Percentiles rank a stretch among this genome's conserved stretches.
phyloP scores from a whole-genome alignment of 2,113 vertebrate genomes.

The Cygnus buccinator region DNA sequence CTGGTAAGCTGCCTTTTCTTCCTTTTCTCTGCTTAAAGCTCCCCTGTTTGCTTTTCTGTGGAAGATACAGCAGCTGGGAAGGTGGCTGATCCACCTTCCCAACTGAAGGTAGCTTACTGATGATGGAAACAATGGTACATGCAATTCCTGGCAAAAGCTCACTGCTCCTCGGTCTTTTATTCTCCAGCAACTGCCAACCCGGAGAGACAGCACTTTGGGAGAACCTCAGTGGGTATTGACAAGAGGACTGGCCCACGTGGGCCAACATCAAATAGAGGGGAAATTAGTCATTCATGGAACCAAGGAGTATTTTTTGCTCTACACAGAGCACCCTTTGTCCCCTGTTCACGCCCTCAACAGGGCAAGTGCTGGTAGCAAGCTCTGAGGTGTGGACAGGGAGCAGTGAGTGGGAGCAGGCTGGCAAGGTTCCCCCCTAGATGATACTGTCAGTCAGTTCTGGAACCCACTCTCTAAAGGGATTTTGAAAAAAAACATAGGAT shows the following conservation, averaged over 20 bases:
- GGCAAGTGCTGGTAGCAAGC: neutral
- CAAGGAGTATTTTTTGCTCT: neutral
- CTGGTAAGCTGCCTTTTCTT: neutral
- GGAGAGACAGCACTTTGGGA: neutral
- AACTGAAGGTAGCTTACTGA: rapidly evolving
- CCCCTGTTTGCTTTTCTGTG: neutral
- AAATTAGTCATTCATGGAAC: neutral
- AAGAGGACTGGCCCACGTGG: neutral
- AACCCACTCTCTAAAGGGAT: neutral
- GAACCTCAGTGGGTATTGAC: neutral
- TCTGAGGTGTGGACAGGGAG: neutral
- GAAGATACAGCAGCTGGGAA: neutral
- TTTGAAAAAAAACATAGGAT: neutral
- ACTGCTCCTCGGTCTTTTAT: neutral
- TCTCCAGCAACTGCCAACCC: neutral
- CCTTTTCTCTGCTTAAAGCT: neutral
- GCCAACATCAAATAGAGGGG: neutral
- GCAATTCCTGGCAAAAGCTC: neutral
- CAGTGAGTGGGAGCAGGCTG: neutral
- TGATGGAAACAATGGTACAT: neutral
- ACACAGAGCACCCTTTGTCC: neutral
- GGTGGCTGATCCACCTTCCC: neutral
- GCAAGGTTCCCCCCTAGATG: neutral
- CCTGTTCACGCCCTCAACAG: neutral
- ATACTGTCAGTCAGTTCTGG: neutral